Percentiles rank a stretch among this genome's conserved stretches.
Conservation (phyloP, 2,888 invertebrate genomes). For the Dasysyrphus tricinctus region DNA sequence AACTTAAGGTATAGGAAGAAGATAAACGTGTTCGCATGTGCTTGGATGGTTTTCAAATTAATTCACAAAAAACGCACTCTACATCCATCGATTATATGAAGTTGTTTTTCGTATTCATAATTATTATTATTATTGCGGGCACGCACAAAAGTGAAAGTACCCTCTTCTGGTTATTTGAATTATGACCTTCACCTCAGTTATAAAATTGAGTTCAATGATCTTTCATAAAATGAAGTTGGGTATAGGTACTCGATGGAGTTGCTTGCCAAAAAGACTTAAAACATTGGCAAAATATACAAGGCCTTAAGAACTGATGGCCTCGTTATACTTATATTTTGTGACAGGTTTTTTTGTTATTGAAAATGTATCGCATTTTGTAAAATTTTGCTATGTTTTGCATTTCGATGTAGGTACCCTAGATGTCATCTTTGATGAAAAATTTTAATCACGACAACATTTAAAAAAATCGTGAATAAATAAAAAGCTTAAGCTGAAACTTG, state of each 20-base stretch:
- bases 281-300: neutral
- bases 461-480: too few relatives aligned
- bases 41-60: neutral
- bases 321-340: too few relatives aligned
- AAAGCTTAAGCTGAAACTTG: too few relatives aligned
- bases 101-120: neutral
- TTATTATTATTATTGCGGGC: neutral
- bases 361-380: too few relatives aligned
- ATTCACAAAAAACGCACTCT: conserved; percentile 4
- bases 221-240: neutral
- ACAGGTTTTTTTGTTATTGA: too few relatives aligned
- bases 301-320: neutral
- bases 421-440: too few relatives aligned
- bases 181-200: conserved; percentile 21
- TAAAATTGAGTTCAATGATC: neutral
- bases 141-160: conserved; percentile 15
- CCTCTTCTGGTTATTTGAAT: neutral
- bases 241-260: neutral
- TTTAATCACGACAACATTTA: too few relatives aligned
- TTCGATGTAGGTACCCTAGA: too few relatives aligned
- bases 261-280: neutral
- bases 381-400: too few relatives aligned
- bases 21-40: neutral
- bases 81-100: conserved; percentile 1
- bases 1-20: neutral